These are phyloP conservation scores for Gortyna flavago DNA, from an alignment of 2,888 invertebrate genomes.

Conservation along the genomic window DNA sequence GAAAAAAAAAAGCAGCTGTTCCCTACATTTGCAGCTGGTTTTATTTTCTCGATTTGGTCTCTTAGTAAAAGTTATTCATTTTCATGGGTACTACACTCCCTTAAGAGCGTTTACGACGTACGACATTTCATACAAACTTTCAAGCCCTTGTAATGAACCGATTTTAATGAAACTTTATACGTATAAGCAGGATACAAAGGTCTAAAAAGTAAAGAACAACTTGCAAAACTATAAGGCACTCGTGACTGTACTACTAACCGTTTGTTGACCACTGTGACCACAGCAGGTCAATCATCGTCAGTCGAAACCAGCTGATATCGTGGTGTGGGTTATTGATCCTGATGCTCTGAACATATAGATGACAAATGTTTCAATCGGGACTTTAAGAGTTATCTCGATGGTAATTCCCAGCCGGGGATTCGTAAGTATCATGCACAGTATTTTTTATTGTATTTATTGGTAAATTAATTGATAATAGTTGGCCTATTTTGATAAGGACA, in stretches of 20 bases:
- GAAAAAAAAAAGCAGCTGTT: no score
- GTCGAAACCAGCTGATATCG: neutral
- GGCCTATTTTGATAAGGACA: neutral
- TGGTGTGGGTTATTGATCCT: neutral
- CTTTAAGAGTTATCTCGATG: neutral
- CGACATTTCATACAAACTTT: no score
- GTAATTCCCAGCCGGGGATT: conserved; percentile 24
- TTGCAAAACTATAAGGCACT: neutral
- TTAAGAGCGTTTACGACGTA: no score
- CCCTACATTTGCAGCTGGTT: no score
- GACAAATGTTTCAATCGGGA: neutral
- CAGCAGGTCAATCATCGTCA: neutral
- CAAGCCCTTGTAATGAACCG: no score
- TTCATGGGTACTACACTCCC: no score
- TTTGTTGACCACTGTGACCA: neutral
- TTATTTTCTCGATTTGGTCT: no score
- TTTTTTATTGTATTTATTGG: neutral
- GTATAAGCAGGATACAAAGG: no score
- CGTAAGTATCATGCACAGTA: neutral
- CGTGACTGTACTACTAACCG: neutral
- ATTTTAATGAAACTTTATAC: no score
- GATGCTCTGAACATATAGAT: neutral
- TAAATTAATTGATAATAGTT: neutral
- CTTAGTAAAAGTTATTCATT: no score
- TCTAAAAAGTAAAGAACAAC: no score